Percentiles rank a stretch among this genome's conserved stretches.
phyloP scores from a whole-genome alignment of 1,140 invertebrate genomes.

The Latrodectus geometricus region DNA sequence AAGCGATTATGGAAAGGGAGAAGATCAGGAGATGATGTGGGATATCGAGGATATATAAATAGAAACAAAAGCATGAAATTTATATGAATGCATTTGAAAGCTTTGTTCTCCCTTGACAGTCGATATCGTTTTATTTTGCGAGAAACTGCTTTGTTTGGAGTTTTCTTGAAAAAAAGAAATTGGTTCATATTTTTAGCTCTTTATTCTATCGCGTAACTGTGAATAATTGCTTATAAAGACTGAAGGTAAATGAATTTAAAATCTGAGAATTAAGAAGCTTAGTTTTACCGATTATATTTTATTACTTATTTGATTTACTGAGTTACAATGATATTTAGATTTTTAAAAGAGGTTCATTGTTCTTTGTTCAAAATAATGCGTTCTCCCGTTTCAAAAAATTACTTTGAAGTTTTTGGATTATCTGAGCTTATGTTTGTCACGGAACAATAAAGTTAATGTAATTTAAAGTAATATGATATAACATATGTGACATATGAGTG shows the following conservation, averaged over 20 bases:
- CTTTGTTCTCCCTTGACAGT: neutral
- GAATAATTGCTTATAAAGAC: neutral
- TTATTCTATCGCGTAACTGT: neutral
- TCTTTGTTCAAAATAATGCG: too few species aligned
- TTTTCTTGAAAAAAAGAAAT: neutral
- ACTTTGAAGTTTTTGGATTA: too few species aligned
- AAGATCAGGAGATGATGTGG: neutral
- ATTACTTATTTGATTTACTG: too few species aligned
- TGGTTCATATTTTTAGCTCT: neutral
- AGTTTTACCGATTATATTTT: too few species aligned
- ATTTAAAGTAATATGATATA: too few species aligned
- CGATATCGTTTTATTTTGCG: neutral
- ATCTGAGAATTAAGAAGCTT: too few species aligned
- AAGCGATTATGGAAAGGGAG: constrained; percentile 8
- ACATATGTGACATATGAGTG: too few species aligned
- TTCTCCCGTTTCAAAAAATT: too few species aligned
- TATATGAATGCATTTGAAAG: neutral
- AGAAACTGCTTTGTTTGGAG: neutral
- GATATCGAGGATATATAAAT: neutral
- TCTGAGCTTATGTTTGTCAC: too few species aligned
- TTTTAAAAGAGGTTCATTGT: too few species aligned
- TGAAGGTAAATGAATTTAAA: neutral
- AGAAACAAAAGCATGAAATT: constrained; percentile 10
- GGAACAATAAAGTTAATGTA: too few species aligned
- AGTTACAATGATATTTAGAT: too few species aligned